Conservation (phyloP, 2,888 invertebrate genomes). For the Coleophora deauratella region DNA sequence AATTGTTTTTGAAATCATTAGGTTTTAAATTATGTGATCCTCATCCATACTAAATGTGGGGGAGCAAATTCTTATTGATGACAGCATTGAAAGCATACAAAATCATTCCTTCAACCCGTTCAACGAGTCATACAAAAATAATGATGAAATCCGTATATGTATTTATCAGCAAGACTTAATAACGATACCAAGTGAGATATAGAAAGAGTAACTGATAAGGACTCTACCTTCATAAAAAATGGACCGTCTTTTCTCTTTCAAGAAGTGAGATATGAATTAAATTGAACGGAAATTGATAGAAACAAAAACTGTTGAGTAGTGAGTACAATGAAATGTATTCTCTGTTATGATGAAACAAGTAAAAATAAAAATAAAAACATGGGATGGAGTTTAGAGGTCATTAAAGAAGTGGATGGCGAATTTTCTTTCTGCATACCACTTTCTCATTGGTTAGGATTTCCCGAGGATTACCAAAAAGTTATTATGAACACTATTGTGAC, state of each 20-base stretch:
- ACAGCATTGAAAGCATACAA: slow-evolving; percentile 15
- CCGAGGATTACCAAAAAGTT: slow-evolving; percentile 32
- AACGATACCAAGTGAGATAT: slow-evolving; percentile 8
- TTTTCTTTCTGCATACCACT: slow-evolving; percentile 14
- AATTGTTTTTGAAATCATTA: slow-evolving; percentile 8
- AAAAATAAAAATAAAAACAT: slow-evolving; percentile 20
- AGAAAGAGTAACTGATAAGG: slow-evolving; percentile 1
- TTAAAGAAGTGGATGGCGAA: slow-evolving; percentile 18
- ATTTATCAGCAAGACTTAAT: slow-evolving; percentile 17
- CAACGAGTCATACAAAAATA: slow-evolving; percentile 7
- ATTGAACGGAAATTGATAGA: slow-evolving; percentile 2
- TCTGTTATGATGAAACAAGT: slow-evolving; percentile 25
- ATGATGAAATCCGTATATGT: slow-evolving; percentile 17
- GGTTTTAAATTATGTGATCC: slow-evolving; percentile 12
- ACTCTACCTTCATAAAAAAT: slow-evolving; percentile 2
- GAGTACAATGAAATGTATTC: slow-evolving; percentile 25
- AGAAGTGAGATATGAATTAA: slow-evolving; percentile 9
- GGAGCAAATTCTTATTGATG: slow-evolving; percentile 7
- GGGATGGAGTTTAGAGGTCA: slow-evolving; percentile 15
- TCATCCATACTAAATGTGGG: slow-evolving; percentile 4
- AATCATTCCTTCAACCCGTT: slow-evolving; percentile 14
- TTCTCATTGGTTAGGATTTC: slow-evolving; percentile 13
- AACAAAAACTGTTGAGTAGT: slow-evolving; percentile 5
- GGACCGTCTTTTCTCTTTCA: slow-evolving; percentile 7
- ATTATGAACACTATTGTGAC: slow-evolving; percentile 31